Percentiles rank a stretch among this genome's conserved stretches.
Evolutionary conservation across 2,888 invertebrate genomes (phyloP).

Genomic region (Drosophila merina): DNA sequence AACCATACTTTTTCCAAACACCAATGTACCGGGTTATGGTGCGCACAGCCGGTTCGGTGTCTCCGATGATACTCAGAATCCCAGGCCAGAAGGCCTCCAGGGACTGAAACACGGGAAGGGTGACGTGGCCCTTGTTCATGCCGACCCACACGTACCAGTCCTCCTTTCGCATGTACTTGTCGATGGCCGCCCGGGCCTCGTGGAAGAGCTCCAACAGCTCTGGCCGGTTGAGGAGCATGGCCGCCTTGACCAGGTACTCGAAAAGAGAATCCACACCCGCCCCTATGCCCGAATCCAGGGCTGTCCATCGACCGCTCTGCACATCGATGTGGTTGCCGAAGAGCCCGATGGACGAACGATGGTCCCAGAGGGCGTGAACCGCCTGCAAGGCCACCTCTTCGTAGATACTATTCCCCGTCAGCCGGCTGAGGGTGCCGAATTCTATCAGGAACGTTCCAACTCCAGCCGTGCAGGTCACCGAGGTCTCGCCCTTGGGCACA

Average conservation of each 20-base stretch:
- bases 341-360: conserved; percentile 93
- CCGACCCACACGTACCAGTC: conserved; percentile 99
- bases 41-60: conserved; percentile 95
- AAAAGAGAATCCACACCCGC: conserved; percentile 98
- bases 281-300: conserved; percentile 98
- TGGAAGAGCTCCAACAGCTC: conserved; percentile 96
- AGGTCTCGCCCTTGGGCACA: conserved; percentile 97
- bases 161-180: conserved; percentile 94
- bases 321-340: conserved; percentile 99
- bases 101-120: conserved; percentile 98
- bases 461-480: conserved; percentile 98
- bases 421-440: conserved; percentile 95
- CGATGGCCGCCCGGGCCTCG: conserved; percentile 90
- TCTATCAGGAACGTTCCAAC: conserved; percentile 98
- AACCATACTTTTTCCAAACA: conserved; percentile 98
- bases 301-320: conserved; percentile 97
- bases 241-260: conserved; percentile 98
- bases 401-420: conserved; percentile 97
- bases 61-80: conserved; percentile 93
- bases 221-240: conserved; percentile 94
- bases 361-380: conserved; percentile 93
- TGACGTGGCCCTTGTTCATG: conserved; percentile 97
- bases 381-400: conserved; percentile 98
- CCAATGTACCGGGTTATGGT: conserved; percentile 98
- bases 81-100: conserved; percentile 99